phyloP scores from a whole-genome alignment of 2,113 vertebrate genomes.

The Nothobranchius furzeri region DNA sequence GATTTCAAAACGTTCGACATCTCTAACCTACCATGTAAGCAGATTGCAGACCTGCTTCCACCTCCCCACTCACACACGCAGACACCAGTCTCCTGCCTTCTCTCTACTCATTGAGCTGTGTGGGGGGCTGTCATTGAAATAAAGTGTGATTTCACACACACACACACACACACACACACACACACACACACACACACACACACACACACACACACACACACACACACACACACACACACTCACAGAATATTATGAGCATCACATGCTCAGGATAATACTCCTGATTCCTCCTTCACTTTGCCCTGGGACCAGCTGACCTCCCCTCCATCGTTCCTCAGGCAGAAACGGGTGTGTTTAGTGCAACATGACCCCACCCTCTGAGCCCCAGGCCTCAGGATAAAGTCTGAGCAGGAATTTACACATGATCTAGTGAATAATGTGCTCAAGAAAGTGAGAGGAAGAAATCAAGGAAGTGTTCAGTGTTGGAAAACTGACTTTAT shows the following conservation, averaged over 20 bases:
- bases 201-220: constrained; percentile 12
- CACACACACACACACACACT: constrained; percentile 1
- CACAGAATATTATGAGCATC: constrained; percentile 48
- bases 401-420: constrained; percentile 18
- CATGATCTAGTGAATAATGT: constrained; percentile 13
- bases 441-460: background rate
- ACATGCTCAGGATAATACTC: constrained; percentile 79
- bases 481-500: background rate
- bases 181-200: constrained; percentile 17
- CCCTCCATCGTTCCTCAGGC: constrained; percentile 42
- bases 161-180: constrained; percentile 23
- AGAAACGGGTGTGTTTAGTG: constrained; percentile 23
- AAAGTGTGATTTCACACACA: constrained; percentile 48
- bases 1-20: background rate
- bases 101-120: constrained; percentile 43
- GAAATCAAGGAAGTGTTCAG: background rate
- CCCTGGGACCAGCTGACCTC: constrained; percentile 65
- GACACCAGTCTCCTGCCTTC: constrained; percentile 25
- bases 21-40: constrained; percentile 30
- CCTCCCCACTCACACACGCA: constrained; percentile 31
- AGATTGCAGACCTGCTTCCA: constrained; percentile 35
- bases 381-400: background rate
- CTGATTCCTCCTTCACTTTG: constrained; percentile 49
- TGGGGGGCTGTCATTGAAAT: constrained; percentile 58
- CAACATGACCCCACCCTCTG: background rate